These are phyloP conservation scores for Molorchus minor DNA, from an alignment of 2,888 invertebrate species.

Conservation along the genomic window DNA sequence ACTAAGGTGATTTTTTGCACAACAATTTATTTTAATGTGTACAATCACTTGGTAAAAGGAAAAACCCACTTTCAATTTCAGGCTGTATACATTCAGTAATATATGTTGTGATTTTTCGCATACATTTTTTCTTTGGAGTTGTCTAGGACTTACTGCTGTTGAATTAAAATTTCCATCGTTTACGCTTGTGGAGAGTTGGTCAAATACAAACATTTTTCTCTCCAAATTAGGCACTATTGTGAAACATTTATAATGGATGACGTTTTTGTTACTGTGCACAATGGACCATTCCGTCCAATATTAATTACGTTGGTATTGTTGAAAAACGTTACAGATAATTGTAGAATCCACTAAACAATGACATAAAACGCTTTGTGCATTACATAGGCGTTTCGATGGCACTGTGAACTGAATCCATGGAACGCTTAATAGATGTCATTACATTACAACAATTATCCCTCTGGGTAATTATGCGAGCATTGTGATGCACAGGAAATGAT, in stretches of 20 bases:
- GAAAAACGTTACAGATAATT: constrained; percentile 13
- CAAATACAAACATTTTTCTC: neutral
- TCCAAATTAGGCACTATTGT: neutral
- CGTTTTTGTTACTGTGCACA: neutral
- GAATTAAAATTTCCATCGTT: too few relatives aligned
- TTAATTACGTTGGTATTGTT: constrained; percentile 14
- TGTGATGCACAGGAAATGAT: constrained; percentile 63
- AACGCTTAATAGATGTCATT: constrained; percentile 61
- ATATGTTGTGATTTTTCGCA: too few relatives aligned
- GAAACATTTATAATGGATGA: neutral
- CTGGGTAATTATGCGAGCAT: constrained; percentile 63
- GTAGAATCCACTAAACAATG: constrained; percentile 16
- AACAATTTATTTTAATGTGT: too few relatives aligned
- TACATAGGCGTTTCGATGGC: constrained; percentile 24
- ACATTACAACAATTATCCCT: constrained; percentile 63
- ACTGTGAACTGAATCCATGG: constrained; percentile 36
- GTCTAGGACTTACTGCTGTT: too few relatives aligned
- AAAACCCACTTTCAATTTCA: too few relatives aligned
- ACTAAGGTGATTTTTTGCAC: too few relatives aligned
- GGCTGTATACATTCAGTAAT: too few relatives aligned
- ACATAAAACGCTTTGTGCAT: constrained; percentile 17
- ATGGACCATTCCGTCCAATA: neutral
- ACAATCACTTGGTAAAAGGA: too few relatives aligned
- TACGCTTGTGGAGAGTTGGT: too few relatives aligned
- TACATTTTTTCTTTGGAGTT: too few relatives aligned